A percentile compares a stretch with the other conserved stretches of the same genome.
Evolutionary conservation across 2,113 vertebrate species (phyloP).

Genomic region (Sapayoa aenigma): DNA sequence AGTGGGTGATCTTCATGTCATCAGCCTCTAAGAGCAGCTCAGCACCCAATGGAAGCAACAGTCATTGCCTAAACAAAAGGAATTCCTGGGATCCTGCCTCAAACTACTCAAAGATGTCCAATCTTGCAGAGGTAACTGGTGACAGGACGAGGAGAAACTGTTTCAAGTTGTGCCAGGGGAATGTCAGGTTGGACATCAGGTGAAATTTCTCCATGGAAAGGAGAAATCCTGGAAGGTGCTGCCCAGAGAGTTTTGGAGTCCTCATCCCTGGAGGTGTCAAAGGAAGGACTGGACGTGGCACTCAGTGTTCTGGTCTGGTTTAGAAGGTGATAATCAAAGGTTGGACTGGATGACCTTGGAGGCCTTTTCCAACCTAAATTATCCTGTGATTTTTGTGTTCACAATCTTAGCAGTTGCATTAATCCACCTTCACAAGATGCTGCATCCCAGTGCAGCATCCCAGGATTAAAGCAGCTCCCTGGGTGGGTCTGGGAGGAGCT

Average conservation of each 20-base stretch:
- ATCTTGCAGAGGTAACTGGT: background rate
- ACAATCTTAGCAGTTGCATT: accelerated
- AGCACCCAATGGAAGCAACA: background rate
- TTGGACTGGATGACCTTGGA: accelerated
- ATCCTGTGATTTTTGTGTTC: background rate
- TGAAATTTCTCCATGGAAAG: background rate
- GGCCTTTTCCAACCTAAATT: accelerated
- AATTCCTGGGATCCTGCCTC: background rate
- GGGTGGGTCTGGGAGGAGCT: background rate
- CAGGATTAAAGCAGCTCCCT: background rate
- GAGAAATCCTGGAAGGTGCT: too few species aligned
- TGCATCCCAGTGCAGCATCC: background rate
- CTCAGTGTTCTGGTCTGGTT: background rate
- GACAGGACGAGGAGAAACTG: background rate
- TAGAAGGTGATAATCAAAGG: background rate
- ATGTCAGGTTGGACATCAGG: accelerated
- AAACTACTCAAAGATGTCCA: background rate
- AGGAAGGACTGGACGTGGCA: background rate
- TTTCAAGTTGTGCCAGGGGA: accelerated
- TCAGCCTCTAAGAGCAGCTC: background rate
- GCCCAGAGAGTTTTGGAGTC: background rate
- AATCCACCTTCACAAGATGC: background rate
- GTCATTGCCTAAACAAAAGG: background rate
- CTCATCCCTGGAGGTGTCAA: background rate
- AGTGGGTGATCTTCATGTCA: background rate